Base-by-base conservation (phyloP, 1,140 invertebrate species). In the Temnothorax curvispinosus region DNA sequence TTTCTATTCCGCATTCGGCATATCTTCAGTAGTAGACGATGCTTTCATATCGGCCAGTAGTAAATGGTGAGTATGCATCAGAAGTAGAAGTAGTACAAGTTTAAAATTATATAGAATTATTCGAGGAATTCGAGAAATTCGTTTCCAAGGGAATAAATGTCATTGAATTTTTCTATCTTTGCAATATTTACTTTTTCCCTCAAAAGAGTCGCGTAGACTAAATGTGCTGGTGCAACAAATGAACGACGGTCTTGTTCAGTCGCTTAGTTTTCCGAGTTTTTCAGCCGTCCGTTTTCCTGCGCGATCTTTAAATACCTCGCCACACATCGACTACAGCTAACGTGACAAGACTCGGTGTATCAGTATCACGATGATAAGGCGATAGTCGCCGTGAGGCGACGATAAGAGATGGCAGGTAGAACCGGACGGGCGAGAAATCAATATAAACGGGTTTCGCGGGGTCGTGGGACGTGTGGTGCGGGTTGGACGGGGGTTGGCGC, bases 381-480 rank as follows among this genome's bases (percentile, higher is more conserved):
- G n/a, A 47, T 87, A 88, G 52, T 44, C 71, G 50, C 82, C 52
- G 21, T 54, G 27, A 27, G 9, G 15, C 8, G 67, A 80, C 71
- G 86, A 77, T 88, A 84, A 91, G 90, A 94, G 93, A 94, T 93
- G 94, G 93, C 93, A 93, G 92, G 89, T 93, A 80, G 67, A 89
- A 90, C 27, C 41, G 50, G 27, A 35, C 56, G 38, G 52, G 65
- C 38, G 60, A 81, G 87, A 85, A 87, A 91, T 91, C 90, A 90
- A 91, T 91, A 91, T 75, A n/a, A 72, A 76, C 75, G 35, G 77
- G 13, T 58, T 58, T 50, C 38, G 64, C 35, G 32, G 18, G 21
- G 72, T 52, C 35, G 81, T 6, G 50, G 8, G 64, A 67, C 38
- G 81, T 15, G 13, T 6, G 65, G 67, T 27, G 27, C 74, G 38